Conservation (phyloP, 1,140 invertebrate genomes). For the Acromyrmex charruanus region DNA sequence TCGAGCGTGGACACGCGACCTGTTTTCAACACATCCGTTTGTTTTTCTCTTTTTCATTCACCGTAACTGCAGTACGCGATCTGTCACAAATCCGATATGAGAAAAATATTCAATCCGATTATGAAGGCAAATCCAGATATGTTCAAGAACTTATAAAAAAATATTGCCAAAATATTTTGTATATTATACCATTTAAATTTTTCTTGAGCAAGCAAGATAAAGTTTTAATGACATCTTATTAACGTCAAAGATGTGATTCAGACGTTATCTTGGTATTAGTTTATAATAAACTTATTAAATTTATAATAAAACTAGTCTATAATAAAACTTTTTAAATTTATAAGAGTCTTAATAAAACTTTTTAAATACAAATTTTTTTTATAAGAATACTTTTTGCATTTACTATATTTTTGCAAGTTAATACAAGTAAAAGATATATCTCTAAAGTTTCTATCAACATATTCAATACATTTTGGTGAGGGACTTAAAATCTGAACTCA, state of each 20-base stretch:
- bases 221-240: too few species aligned
- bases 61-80: neutral
- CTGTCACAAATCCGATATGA: neutral
- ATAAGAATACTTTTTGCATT: too few species aligned
- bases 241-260: too few species aligned
- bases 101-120: neutral
- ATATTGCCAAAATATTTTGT: too few species aligned
- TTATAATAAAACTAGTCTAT: too few species aligned
- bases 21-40: slow-evolving; percentile 12
- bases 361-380: too few species aligned
- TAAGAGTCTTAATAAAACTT: too few species aligned
- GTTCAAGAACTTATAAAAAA: neutral
- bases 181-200: too few species aligned
- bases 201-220: too few species aligned
- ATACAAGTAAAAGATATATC: neutral
- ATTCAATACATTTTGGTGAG: neutral
- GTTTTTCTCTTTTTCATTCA: neutral
- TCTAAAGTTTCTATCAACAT: slow-evolving; percentile 8
- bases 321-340: too few species aligned
- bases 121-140: neutral
- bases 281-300: too few species aligned
- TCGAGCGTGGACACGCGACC: neutral
- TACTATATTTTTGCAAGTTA: neutral
- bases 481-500: neutral
- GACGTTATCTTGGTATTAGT: too few species aligned